Evolutionary conservation across 2,797 vertebrate genomes (phyloP), one percentile per base, ranked within the genome.

Genomic region (Melopsittacus undulatus): DNA sequence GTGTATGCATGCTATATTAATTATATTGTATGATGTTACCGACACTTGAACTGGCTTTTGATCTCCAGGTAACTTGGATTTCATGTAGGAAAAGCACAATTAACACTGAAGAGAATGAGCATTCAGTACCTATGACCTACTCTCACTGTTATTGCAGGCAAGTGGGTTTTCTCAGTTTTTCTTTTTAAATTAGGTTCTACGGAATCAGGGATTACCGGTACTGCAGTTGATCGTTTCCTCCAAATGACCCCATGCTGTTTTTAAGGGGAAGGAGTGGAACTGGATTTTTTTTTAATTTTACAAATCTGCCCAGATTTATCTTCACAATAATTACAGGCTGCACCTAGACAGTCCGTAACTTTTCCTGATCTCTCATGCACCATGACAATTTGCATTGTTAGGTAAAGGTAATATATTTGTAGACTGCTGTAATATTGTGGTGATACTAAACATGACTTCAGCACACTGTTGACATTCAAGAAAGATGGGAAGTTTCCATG

Each of bases 401-500:
- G 45, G 40, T 77, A 72, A 72, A 87, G 16, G 21, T 48, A 93
- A 93, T 81, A 40, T 18, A 66, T 94, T 69, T 64, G 51, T 56
- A 81, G 73, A 67, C 26, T 81, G 27, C 29, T 76, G 22, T 54
- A 86, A 80, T 92, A 89, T 49, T 89, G 24, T 78, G 95, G 63
- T 89, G 59, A 46, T 75, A 43, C 27, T 57, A 79, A 94, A 64
- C 61, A 75, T 67, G 75, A 90, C 56, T 90, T 88, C 42, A 85
- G 36, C 61, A 48, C 14, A 68, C 5, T 42, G 23, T 5, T 92
- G 70, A 76, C 67, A 94, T 94, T 94, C 68, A 93, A 73, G 81
- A 95, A 92, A n/a, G 73, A 92, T 89, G 40, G 63, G 80, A 94
- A 91, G 21, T 73, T 95, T 92, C 66, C 45, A 32, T 19, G 21